Base-by-base conservation (phyloP, 2,888 invertebrate genomes). In the Scaptomyza parva region DNA sequence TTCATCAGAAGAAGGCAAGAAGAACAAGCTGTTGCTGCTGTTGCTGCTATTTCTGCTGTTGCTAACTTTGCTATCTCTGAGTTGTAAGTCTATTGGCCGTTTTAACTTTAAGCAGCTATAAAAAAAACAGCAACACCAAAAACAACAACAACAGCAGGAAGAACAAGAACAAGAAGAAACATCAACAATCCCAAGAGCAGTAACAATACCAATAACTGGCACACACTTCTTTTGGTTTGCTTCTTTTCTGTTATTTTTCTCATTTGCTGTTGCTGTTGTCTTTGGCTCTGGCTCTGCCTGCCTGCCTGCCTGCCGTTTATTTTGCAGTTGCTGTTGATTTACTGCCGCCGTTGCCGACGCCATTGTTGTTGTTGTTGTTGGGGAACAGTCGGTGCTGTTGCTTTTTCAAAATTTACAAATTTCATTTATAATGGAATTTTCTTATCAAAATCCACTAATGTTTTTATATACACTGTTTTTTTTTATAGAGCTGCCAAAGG, bases 341-440 rank as follows among this genome's bases (percentile, higher is more conserved):
- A 28, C 28, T 17, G 35, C 14, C 20, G 26, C 33, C 33, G 37
- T 5, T 51, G 50, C 39, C 60, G 59, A 48, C 67, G 28, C 22
- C 44, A 26, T 20, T 62, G 35, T 8, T 48, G 24, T 26, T 52
- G 26, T 24, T 62, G 35, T 9, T 48, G 24, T 30, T 64, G 48
- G 28, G 58, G 41, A 68, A 63, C 68, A 66, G 70, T 73, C 26
- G 35, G 9, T 63, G 52, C 35, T 64, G 61, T 53, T 68, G 26
- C 17, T 52, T 66, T 63, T 30, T 18, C 48, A 41, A 82, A 85
- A 82, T 73, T 82, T 78, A 66, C 80, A 84, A 72, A 72, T 78
- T 83, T 74, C 80, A 83, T 83, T 78, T 84, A 80, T 84, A 84
- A 84, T 84, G 84, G 83, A 84, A 76, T 84, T 86, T 78, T 58